phyloP scores from a whole-genome alignment of 1,140 invertebrate genomes.

The Meloidogyne chitwoodi region DNA sequence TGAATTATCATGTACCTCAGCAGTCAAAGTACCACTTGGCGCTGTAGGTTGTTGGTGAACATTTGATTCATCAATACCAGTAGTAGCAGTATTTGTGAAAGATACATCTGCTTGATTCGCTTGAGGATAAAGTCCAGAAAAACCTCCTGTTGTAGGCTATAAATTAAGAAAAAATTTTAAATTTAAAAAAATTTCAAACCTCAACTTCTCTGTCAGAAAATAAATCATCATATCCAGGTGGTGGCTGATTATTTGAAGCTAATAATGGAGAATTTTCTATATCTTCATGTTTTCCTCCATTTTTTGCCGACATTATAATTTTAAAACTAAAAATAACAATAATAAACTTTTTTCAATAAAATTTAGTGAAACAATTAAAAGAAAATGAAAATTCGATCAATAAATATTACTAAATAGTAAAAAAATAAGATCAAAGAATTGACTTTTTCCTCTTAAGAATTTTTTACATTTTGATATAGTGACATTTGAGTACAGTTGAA shows the following conservation, averaged over 20 bases:
- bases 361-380: neutral
- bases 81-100: neutral
- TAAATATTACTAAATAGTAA: neutral
- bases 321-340: neutral
- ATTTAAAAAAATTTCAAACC: neutral
- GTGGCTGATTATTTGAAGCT: neutral
- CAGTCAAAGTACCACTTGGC: neutral
- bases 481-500: no score
- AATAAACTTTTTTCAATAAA: neutral
- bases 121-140: neutral
- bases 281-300: neutral
- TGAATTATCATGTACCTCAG: conserved; percentile 10
- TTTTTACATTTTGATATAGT: no score
- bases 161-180: no score
- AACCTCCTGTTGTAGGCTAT: neutral
- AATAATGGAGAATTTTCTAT: neutral
- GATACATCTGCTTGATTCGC: neutral
- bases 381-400: neutral
- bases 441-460: no score
- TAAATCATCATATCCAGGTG: neutral
- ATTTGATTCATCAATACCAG: neutral
- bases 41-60: neutral
- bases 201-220: neutral
- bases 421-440: no score
- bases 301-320: neutral